Evolutionary conservation across 2,888 invertebrate genomes (phyloP), one percentile per base, ranked within the genome.

Genomic region (Drosophila atroscutellata): DNA sequence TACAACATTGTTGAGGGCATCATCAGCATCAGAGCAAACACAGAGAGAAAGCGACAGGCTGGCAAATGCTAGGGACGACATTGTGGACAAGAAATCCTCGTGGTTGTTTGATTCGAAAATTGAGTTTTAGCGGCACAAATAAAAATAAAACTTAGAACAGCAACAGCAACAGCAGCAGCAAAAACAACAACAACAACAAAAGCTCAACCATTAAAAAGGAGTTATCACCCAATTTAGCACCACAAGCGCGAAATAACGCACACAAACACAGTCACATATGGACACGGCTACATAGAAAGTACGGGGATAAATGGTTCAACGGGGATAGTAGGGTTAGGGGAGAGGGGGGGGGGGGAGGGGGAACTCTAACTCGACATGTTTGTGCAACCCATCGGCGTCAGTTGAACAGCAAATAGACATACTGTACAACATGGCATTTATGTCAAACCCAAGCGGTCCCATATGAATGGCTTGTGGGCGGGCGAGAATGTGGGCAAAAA

Each of bases 181-280:
- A 28, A 71, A 69, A 73, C 54, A 73, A 57, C 24, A 73, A 69
- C 58, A 73, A 62, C 36, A 72, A 55, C 71, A 69, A 72, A 64
- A 72, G 67, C 64, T 74, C 61, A 76, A 52, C 89, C 89, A 85
- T 86, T 86, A 89, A 86, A 86, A 86, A 79, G 85, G 85, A 86
- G 85, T 86, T 86, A 86, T 86, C 85, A 86, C 89, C 85, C 85
- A 86, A 86, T 86, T 86, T 89, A 84, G 87, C 82, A 75, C 83
- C 69, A 81, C 80, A 79, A 81, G 81, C 88, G 72, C 83, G 83
- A 71, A 90, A 91, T 80, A 86, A 86, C 66, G 47, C 77, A 91
- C 45, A 92, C 92, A 49, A 93, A 93, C 73, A 93, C 93, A 86
- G 94, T 94, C 72, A 93, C 69, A 93, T 93, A 93, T 32, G 80